Conservation (phyloP, 2,113 vertebrate genomes). For the Echinops telfairi region DNA sequence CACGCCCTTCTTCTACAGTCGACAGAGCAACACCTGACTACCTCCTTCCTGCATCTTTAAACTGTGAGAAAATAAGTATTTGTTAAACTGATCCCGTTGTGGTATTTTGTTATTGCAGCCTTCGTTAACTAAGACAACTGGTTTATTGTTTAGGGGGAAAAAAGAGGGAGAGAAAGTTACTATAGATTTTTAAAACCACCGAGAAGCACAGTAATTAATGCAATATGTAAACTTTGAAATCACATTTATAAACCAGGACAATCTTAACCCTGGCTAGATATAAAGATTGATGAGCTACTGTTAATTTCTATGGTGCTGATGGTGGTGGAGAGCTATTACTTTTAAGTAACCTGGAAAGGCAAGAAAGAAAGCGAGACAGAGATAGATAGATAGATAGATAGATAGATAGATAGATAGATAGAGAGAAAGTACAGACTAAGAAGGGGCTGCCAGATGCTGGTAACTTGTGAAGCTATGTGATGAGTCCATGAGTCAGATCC, state of each 20-base stretch:
- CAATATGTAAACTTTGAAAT: not conserved
- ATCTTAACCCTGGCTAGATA: conserved; percentile 11
- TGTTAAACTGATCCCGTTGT: too few relatives aligned
- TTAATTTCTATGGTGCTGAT: too few relatives aligned
- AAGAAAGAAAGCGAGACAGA: too few relatives aligned
- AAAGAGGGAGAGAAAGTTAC: not conserved
- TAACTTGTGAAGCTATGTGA: not conserved
- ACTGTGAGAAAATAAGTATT: too few relatives aligned
- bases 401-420: not conserved
- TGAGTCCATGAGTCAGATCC: not conserved
- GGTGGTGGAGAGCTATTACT: too few relatives aligned
- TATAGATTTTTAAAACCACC: not conserved
- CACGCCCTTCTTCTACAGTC: too few relatives aligned
- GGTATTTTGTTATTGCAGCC: too few relatives aligned
- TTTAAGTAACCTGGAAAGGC: too few relatives aligned
- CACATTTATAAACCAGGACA: not conserved
- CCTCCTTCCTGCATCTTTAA: too few relatives aligned
- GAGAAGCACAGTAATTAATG: not conserved
- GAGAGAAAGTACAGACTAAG: not conserved
- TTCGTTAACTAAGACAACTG: not conserved
- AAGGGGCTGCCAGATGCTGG: not conserved
- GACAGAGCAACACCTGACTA: too few relatives aligned
- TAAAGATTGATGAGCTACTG: too few relatives aligned
- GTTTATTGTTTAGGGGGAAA: not conserved
- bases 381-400: not conserved